phyloP scores from a whole-genome alignment of 2,888 invertebrate genomes.

The Drosophila eohydei region DNA sequence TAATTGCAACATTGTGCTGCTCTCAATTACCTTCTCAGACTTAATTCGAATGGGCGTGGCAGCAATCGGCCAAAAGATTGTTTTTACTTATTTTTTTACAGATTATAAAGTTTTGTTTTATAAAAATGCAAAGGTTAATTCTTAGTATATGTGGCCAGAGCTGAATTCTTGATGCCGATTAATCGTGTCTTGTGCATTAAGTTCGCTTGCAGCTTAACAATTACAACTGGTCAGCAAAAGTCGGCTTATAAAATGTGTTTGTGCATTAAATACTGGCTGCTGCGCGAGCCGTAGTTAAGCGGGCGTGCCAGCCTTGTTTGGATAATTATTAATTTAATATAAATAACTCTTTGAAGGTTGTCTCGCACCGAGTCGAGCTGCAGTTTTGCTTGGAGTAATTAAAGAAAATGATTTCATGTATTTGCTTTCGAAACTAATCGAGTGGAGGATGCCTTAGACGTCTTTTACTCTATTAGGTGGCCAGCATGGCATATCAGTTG shows the following conservation, averaged over 20 bases:
- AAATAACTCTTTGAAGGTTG: slow-evolving; percentile 12
- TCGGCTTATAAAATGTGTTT: slow-evolving; percentile 19
- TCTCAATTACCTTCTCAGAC: slow-evolving; percentile 25
- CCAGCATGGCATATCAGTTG: not conserved
- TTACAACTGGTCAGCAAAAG: slow-evolving; percentile 12
- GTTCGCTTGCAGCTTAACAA: slow-evolving; percentile 9
- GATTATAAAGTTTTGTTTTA: slow-evolving; percentile 7
- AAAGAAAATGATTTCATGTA: not conserved
- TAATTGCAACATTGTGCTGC: not conserved
- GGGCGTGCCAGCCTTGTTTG: slow-evolving; percentile 33
- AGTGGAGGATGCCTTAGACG: not conserved
- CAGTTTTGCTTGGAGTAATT: not conserved
- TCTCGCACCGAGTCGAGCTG: not conserved
- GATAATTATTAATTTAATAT: slow-evolving; percentile 20
- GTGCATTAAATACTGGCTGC: slow-evolving; percentile 17
- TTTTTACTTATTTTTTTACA: not conserved
- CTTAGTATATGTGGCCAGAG: slow-evolving; percentile 3
- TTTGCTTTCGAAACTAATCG: not conserved
- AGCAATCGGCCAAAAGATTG: not conserved
- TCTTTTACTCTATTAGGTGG: not conserved
- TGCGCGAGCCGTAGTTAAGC: slow-evolving; percentile 13
- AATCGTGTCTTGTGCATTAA: slow-evolving; percentile 11
- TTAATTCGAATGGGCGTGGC: slow-evolving; percentile 35
- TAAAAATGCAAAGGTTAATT: slow-evolving; percentile 36
- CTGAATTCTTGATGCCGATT: slow-evolving; percentile 17